These are phyloP conservation scores for Meloidogyne floridensis DNA, from an alignment of 1,140 invertebrate genomes.

Conservation along the genomic window DNA sequence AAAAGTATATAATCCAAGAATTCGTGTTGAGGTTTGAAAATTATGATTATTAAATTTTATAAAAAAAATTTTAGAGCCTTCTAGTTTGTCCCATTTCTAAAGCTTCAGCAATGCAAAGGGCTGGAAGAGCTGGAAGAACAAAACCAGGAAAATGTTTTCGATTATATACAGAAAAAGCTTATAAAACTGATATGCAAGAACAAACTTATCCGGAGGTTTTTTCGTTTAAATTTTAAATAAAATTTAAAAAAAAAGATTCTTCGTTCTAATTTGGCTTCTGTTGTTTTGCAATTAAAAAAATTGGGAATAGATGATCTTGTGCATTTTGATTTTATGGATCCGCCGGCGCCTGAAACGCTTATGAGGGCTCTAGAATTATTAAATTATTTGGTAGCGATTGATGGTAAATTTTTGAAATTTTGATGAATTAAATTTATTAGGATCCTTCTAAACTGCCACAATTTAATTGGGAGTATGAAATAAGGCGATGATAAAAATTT, in stretches of 20 bases:
- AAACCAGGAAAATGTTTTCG: slow-evolving; percentile 96
- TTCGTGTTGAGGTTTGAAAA: slow-evolving; percentile 81
- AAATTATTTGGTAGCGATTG: slow-evolving; percentile 92
- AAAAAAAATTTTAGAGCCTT: slow-evolving; percentile 70
- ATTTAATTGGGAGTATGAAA: no score
- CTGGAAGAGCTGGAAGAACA: slow-evolving; percentile 90
- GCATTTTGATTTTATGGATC: slow-evolving; percentile 99
- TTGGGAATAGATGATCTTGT: slow-evolving; percentile 98
- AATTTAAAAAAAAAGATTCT: slow-evolving; percentile 26
- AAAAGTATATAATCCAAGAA: slow-evolving; percentile 95
- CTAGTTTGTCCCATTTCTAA: slow-evolving; percentile 98
- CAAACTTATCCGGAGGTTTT: slow-evolving; percentile 99
- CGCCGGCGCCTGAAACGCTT: slow-evolving; percentile 98
- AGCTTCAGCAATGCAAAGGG: slow-evolving; percentile 93
- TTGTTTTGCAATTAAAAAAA: slow-evolving; percentile 97
- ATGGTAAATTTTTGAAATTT: slow-evolving; percentile 69
- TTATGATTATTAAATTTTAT: neutral
- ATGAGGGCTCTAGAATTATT: slow-evolving; percentile 96
- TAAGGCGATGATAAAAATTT: no score
- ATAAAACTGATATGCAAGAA: slow-evolving; percentile 98
- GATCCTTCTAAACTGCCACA: no score
- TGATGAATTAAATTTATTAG: slow-evolving; percentile 72
- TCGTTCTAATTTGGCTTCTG: slow-evolving; percentile 87
- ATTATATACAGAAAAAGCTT: slow-evolving; percentile 97
- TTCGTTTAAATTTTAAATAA: slow-evolving; percentile 10